Base-by-base conservation (phyloP, 2,888 invertebrate genomes). In the Spisula subtruncata region DNA sequence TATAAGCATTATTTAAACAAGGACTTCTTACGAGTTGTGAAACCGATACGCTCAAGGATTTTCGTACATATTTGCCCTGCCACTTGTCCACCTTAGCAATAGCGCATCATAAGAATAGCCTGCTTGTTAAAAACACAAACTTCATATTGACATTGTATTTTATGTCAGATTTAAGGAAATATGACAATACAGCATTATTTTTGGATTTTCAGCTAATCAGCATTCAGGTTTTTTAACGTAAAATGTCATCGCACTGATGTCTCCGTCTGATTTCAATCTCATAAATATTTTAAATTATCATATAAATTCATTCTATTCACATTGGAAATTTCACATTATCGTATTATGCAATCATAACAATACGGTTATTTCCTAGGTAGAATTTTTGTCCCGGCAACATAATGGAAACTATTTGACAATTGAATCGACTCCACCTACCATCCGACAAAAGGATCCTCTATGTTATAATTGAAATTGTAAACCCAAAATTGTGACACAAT, bases 1-100 rank as follows among this genome's bases (percentile, higher is more conserved):
- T 75, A 86, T 81, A 85, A 66, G 86, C 85, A 86, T 82, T 91
- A 91, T 91, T 88, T 85, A 85, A 87, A 89, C 91, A 91, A 91
- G 89, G 88, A 87, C 91, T 71, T 66, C 87, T 83, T 75, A 89
- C 82, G 51, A 89, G 82, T 60, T 81, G 83, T 86, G 91, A 91
- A 91, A 91, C 89, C 83, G 86, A 91, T 91, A 91, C 83, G 83
- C 60, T 80, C 83, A 80, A 79, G 48, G 35, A 48, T 35, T 83
- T 75, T 86, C 86, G 56, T 75, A 80, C 54, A 54, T 86, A 60
- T 83, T 71, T 89, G 54, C 79, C 41, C 35, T n/a, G 25, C 88
- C 85, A 85, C 89, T 89, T 83, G 71, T 32, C 20, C 51, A 32
- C 46, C 48, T 80, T 16, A 25, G 35, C 56, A 32, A 51, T 29